A percentile compares a stretch with the other conserved stretches of the same genome.
Evolutionary conservation across 2,797 vertebrate genomes (phyloP).

Genomic region (Ctenopoma multispine): DNA sequence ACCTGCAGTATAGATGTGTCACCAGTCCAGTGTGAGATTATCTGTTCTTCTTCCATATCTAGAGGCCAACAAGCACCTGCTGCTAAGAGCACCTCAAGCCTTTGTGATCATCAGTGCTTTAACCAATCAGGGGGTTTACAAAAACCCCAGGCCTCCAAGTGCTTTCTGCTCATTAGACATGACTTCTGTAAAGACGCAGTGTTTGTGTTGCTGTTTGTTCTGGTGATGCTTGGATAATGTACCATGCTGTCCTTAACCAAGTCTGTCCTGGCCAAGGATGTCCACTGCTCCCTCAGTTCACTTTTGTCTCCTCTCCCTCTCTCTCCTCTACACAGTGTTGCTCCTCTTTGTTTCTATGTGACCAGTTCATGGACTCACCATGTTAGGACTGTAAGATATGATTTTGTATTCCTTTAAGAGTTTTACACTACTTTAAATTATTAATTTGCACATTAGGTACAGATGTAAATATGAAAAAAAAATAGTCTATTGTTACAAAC

Average conservation of each 20-base stretch:
- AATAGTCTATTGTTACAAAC: slow-evolving; percentile 90
- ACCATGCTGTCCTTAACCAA: slow-evolving; percentile 79
- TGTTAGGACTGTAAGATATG: slow-evolving; percentile 85
- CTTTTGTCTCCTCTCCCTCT: slow-evolving; percentile 67
- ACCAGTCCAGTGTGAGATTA: slow-evolving; percentile 72
- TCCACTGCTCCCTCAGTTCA: slow-evolving; percentile 82
- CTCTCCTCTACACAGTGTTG: slow-evolving; percentile 79
- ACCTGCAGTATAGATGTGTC: slow-evolving; percentile 70
- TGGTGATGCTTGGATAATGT: slow-evolving; percentile 79
- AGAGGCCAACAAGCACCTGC: slow-evolving; percentile 80
- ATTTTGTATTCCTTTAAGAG: slow-evolving; percentile 87
- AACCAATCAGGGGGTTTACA: slow-evolving; percentile 79
- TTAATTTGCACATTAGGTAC: slow-evolving; percentile 91
- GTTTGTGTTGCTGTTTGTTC: slow-evolving; percentile 81
- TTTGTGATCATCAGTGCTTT: slow-evolving; percentile 85
- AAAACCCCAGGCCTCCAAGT: slow-evolving; percentile 75
- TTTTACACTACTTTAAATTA: slow-evolving; percentile 87
- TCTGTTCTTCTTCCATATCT: slow-evolving; percentile 72
- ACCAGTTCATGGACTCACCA: slow-evolving; percentile 82
- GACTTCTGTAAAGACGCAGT: slow-evolving; percentile 77
- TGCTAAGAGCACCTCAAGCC: slow-evolving; percentile 83
- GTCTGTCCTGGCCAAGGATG: slow-evolving; percentile 86
- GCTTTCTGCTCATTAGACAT: slow-evolving; percentile 78
- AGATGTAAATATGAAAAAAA: slow-evolving; percentile 86
- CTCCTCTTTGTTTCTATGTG: slow-evolving; percentile 80